phyloP scores from a whole-genome alignment of 1,140 invertebrate species.

The Macrocentrus cingulum region DNA sequence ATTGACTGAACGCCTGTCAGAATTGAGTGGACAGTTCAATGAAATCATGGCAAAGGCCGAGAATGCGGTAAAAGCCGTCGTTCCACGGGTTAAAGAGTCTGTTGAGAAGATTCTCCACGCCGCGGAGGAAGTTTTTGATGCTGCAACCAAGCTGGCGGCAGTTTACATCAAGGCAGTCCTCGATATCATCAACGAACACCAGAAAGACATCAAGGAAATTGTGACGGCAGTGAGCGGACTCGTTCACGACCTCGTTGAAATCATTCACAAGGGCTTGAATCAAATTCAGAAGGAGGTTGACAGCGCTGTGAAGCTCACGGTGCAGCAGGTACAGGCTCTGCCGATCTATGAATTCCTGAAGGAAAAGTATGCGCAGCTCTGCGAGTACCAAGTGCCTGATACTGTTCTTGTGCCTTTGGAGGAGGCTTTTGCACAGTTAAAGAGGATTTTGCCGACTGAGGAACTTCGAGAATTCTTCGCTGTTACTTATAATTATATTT shows the following conservation, averaged over 20 bases:
- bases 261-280: slow-evolving; percentile 53
- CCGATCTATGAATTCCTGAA: slow-evolving; percentile 62
- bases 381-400: slow-evolving; percentile 55
- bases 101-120: slow-evolving; percentile 54
- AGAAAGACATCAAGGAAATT: slow-evolving; percentile 68
- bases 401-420: slow-evolving; percentile 54
- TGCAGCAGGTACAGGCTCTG: slow-evolving; percentile 60
- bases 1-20: slow-evolving; percentile 37
- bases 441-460: slow-evolving; percentile 61
- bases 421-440: slow-evolving; percentile 57
- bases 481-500: slow-evolving; percentile 61
- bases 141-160: slow-evolving; percentile 54
- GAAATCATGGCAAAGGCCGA: slow-evolving; percentile 56
- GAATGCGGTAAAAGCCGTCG: slow-evolving; percentile 43
- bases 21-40: slow-evolving; percentile 54
- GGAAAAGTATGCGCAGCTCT: slow-evolving; percentile 50
- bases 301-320: slow-evolving; percentile 52
- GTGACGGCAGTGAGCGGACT: slow-evolving; percentile 60
- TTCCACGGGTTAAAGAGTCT: slow-evolving; percentile 63
- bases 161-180: slow-evolving; percentile 59
- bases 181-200: slow-evolving; percentile 63
- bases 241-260: slow-evolving; percentile 59
- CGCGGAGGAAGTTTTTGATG: slow-evolving; percentile 54
- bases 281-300: slow-evolving; percentile 57
- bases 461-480: slow-evolving; percentile 63